A percentile compares a stretch with the other conserved stretches of the same genome.
These are phyloP conservation scores for Stratiomys singularior DNA, from an alignment of 2,888 invertebrate genomes.

Conservation along the genomic window DNA sequence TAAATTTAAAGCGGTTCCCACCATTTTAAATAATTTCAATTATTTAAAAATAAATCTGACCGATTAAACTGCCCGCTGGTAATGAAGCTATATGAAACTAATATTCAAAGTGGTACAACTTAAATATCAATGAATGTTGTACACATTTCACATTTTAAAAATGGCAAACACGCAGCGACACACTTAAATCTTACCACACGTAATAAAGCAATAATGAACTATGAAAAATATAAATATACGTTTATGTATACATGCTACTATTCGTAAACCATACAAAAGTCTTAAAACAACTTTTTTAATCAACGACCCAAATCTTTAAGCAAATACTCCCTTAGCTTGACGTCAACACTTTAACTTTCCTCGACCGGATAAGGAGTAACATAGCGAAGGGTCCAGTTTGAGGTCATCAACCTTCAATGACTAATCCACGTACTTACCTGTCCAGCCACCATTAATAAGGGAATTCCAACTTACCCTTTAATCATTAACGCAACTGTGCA, in stretches of 20 bases:
- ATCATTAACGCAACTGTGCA: neutral
- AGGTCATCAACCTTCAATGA: slow-evolving; percentile 22
- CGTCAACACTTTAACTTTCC: slow-evolving; percentile 6
- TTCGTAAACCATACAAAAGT: neutral
- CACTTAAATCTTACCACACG: neutral
- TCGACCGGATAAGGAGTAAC: neutral
- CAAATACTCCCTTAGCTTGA: slow-evolving; percentile 1
- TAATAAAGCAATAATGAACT: slow-evolving; percentile 16
- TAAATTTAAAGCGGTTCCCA: too few species aligned
- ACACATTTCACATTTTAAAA: too few species aligned
- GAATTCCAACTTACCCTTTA: neutral
- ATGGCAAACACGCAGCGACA: neutral
- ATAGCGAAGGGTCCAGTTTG: slow-evolving; percentile 3
- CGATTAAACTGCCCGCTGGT: too few species aligned
- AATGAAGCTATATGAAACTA: too few species aligned
- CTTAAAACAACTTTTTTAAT: slow-evolving; percentile 18
- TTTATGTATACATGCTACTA: neutral
- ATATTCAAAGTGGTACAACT: neutral
- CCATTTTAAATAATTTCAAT: too few species aligned
- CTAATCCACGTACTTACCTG: neutral
- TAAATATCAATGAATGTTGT: neutral
- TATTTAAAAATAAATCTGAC: too few species aligned
- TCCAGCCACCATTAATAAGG: neutral
- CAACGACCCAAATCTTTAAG: slow-evolving; percentile 31
- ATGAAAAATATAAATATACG: slow-evolving; percentile 22